These are phyloP conservation scores for Mirza zaza DNA, from an alignment of 2,113 vertebrate species.

Conservation along the genomic window DNA sequence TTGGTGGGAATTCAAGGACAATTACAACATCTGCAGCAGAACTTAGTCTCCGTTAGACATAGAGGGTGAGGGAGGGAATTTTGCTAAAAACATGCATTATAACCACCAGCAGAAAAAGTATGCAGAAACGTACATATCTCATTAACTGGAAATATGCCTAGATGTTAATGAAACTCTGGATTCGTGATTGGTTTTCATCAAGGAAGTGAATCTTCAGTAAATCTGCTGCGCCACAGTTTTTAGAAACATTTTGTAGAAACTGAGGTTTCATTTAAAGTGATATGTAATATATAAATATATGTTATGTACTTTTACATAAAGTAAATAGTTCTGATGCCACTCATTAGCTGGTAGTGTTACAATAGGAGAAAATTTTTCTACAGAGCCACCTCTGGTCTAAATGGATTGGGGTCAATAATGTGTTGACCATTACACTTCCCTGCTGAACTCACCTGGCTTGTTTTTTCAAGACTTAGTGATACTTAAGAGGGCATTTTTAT, in stretches of 20 bases:
- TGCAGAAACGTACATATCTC: not conserved
- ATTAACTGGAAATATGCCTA: not conserved
- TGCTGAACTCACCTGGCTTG: not conserved
- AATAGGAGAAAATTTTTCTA: not conserved
- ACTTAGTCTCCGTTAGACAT: not conserved
- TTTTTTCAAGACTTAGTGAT: slow-evolving; percentile 38
- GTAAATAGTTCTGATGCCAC: not conserved
- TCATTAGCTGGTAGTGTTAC: not conserved
- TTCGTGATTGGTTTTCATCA: slow-evolving; percentile 32
- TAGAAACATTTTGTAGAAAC: slow-evolving; percentile 28
- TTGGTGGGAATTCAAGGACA: not conserved
- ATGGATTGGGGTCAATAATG: not conserved
- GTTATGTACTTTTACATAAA: not conserved
- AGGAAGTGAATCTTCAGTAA: not conserved
- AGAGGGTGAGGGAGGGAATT: not conserved
- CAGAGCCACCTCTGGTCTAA: not conserved
- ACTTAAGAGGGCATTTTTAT: not conserved
- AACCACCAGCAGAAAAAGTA: not conserved
- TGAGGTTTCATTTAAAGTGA: slow-evolving; percentile 45
- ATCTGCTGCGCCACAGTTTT: not conserved
- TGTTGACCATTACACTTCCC: not conserved
- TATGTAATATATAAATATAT: not conserved
- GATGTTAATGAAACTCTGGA: not conserved
- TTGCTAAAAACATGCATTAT: not conserved
- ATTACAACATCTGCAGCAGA: not conserved